Conservation (phyloP, 2,888 invertebrate species). For the Scrobipalpa costella region DNA sequence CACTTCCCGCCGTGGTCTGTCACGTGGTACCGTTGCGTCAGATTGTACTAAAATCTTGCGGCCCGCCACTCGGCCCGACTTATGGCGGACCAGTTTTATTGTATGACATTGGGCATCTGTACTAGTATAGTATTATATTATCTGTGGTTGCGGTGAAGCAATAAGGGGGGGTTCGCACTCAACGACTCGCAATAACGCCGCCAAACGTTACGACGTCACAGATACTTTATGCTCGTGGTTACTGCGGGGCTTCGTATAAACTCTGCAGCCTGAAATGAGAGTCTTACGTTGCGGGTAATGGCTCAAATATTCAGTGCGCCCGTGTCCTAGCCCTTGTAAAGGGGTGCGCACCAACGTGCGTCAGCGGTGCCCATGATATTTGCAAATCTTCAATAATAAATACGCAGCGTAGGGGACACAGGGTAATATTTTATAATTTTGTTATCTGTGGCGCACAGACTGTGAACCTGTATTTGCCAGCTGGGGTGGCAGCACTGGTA, state of each 20-base stretch:
- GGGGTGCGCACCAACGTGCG: conserved; percentile 51
- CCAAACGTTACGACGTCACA: conserved; percentile 50
- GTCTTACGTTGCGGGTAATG: conserved; percentile 23
- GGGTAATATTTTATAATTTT: conserved; percentile 38
- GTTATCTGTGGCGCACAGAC: conserved; percentile 64
- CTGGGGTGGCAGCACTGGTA: conserved; percentile 16
- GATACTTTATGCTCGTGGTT: conserved; percentile 55
- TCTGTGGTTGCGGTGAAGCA: conserved; percentile 46
- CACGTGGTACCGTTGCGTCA: no score
- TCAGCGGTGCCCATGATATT: conserved; percentile 54
- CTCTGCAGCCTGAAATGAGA: conserved; percentile 35
- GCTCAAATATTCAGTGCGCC: conserved; percentile 39
- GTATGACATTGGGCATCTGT: no score
- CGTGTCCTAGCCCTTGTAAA: conserved; percentile 46
- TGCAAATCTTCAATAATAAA: conserved; percentile 71
- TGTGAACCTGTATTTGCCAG: conserved; percentile 25
- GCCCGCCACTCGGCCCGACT: no score
- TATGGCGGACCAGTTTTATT: no score
- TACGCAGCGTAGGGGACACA: conserved; percentile 53
- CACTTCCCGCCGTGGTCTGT: no score
- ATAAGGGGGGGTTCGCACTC: conserved; percentile 57
- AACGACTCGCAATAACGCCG: conserved; percentile 48
- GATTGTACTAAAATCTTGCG: no score
- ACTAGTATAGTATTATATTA: no score
- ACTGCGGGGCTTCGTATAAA: conserved; percentile 38